Evolutionary conservation across 2,888 invertebrate genomes (phyloP).

Genomic region (Athripsodes cinereus): DNA sequence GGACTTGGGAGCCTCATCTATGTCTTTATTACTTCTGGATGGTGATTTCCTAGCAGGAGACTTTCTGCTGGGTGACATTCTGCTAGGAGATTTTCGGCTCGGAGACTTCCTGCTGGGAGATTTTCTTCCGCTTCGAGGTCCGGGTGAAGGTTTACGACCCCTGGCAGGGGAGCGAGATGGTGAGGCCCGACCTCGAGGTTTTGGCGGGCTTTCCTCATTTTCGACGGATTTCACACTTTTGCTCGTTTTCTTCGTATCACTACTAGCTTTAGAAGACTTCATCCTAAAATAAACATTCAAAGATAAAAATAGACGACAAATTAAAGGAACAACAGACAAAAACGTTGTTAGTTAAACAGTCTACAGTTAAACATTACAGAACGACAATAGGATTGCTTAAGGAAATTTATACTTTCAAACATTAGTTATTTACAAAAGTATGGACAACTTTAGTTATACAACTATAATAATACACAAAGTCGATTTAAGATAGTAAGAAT

Average conservation of each 20-base stretch:
- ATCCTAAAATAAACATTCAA: constrained; percentile 20
- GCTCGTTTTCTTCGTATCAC: constrained; percentile 13
- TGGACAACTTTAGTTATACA: no score
- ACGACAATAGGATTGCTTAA: no score
- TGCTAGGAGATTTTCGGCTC: constrained; percentile 39
- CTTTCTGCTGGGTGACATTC: constrained; percentile 41
- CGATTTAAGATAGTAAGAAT: neutral
- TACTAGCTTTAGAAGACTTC: constrained; percentile 23
- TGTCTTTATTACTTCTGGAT: constrained; percentile 37
- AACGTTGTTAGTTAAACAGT: neutral
- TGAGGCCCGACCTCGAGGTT: constrained; percentile 36
- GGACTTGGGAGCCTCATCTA: constrained; percentile 34
- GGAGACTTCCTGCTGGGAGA: constrained; percentile 51
- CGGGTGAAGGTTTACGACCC: constrained; percentile 15
- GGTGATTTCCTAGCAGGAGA: constrained; percentile 51
- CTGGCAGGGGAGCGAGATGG: constrained; percentile 44
- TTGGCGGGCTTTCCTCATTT: constrained; percentile 37
- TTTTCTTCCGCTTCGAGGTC: constrained; percentile 31
- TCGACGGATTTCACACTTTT: constrained; percentile 32
- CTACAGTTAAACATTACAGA: no score
- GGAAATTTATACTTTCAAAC: no score
- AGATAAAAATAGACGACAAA: neutral
- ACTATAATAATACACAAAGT: no score
- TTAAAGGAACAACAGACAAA: neutral
- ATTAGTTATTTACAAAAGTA: no score